phyloP scores from a whole-genome alignment of 1,140 invertebrate genomes.

The Berghia stephanieae region DNA sequence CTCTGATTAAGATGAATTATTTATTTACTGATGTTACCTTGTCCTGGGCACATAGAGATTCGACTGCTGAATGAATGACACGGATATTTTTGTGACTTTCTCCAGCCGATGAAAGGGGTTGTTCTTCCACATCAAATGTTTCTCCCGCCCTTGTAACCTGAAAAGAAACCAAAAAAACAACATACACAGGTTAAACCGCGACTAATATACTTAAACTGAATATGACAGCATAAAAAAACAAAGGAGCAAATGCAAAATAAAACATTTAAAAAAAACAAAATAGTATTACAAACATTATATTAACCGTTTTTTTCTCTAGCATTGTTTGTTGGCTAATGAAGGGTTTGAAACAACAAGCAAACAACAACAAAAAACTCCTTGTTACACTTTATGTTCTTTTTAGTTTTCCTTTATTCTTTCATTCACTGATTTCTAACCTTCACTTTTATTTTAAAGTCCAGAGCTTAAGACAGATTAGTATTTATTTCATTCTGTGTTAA shows the following conservation, averaged over 20 bases:
- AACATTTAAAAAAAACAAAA: conserved; percentile 8
- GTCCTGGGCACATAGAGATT: conserved; percentile 66
- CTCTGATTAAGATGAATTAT: not conserved
- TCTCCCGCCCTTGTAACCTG: conserved; percentile 82
- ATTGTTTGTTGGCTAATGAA: too few species aligned
- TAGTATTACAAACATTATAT: not conserved
- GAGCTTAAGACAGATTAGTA: too few species aligned
- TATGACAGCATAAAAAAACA: not conserved
- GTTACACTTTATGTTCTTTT: too few species aligned
- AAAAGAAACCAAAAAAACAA: conserved; percentile 1
- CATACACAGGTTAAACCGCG: not conserved
- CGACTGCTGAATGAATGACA: conserved; percentile 76
- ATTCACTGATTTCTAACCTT: too few species aligned
- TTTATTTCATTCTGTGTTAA: too few species aligned
- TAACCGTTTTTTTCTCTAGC: too few species aligned
- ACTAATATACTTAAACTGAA: not conserved
- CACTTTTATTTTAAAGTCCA: too few species aligned
- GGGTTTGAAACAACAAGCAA: too few species aligned
- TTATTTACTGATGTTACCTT: conserved; percentile 20
- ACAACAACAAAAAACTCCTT: too few species aligned
- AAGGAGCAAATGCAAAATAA: too few species aligned
- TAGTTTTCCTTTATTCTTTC: too few species aligned
- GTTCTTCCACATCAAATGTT: conserved; percentile 87
- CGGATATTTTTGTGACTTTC: conserved; percentile 60
- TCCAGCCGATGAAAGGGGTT: conserved; percentile 71